Percentiles rank a stretch among this genome's conserved stretches.
Conservation (phyloP, 2,797 vertebrate genomes). For the Oophaga sylvatica region DNA sequence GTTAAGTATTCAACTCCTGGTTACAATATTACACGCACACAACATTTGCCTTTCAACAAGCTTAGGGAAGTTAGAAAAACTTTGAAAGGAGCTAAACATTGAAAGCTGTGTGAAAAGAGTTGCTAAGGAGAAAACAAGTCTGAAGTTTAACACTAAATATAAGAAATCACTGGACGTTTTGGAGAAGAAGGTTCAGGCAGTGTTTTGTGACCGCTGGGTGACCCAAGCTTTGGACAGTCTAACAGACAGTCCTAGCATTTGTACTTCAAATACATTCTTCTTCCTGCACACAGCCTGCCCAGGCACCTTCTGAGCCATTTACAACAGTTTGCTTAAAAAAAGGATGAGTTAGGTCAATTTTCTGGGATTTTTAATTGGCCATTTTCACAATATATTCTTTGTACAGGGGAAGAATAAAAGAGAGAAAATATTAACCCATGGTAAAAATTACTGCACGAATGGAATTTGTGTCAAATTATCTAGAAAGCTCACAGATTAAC, state of each 20-base stretch:
- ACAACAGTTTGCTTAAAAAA: slow-evolving; percentile 37
- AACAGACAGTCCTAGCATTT: slow-evolving; percentile 76
- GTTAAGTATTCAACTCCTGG: background rate
- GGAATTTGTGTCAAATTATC: slow-evolving; percentile 39
- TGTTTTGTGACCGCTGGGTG: slow-evolving; percentile 83
- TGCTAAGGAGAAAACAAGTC: slow-evolving; percentile 71
- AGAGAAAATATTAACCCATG: slow-evolving; percentile 34
- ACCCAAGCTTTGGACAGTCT: slow-evolving; percentile 77
- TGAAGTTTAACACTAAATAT: slow-evolving; percentile 63
- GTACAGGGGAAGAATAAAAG: background rate
- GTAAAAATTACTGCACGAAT: slow-evolving; percentile 8
- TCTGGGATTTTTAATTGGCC: slow-evolving; percentile 38
- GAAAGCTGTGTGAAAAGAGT: slow-evolving; percentile 65
- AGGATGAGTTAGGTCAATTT: slow-evolving; percentile 37
- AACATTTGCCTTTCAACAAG: slow-evolving; percentile 23
- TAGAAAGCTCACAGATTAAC: slow-evolving; percentile 34
- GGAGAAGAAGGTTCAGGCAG: slow-evolving; percentile 72
- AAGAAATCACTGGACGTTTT: slow-evolving; percentile 63
- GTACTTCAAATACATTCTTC: slow-evolving; percentile 76
- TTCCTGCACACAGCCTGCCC: slow-evolving; percentile 67
- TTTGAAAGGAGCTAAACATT: slow-evolving; percentile 53
- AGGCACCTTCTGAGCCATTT: slow-evolving; percentile 41
- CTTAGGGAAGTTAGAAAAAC: slow-evolving; percentile 25
- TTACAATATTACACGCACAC: background rate
- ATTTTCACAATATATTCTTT: slow-evolving; percentile 37